phyloP scores from a whole-genome alignment of 1,140 invertebrate species.

The Zeugodacus cucurbitae region DNA sequence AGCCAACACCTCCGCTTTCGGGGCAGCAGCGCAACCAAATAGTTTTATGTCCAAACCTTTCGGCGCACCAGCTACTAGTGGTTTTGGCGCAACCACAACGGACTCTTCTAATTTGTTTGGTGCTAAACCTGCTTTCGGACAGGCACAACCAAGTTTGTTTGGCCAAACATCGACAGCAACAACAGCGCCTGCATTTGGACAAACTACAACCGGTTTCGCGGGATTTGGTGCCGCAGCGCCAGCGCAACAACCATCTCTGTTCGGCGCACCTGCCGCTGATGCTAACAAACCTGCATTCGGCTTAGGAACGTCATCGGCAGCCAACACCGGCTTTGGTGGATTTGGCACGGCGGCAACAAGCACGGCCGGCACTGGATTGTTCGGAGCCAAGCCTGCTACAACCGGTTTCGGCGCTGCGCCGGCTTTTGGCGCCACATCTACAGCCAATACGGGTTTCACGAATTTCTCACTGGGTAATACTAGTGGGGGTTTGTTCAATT shows the following conservation, averaged over 20 bases:
- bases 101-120: constrained; percentile 67
- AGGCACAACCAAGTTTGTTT: constrained; percentile 55
- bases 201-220: constrained; percentile 66
- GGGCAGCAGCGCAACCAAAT: constrained; percentile 60
- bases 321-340: constrained; percentile 63
- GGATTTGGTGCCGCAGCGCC: constrained; percentile 57
- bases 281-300: constrained; percentile 68
- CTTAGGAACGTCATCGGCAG: constrained; percentile 64
- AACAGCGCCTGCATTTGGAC: constrained; percentile 64
- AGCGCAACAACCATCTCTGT: constrained; percentile 64
- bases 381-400: constrained; percentile 62
- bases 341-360: constrained; percentile 64
- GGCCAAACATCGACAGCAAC: constrained; percentile 56
- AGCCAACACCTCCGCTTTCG: constrained; percentile 61
- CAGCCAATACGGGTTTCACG: constrained; percentile 56
- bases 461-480: constrained; percentile 60
- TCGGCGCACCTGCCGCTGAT: constrained; percentile 69
- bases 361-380: constrained; percentile 56
- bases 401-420: constrained; percentile 64
- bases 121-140: constrained; percentile 63
- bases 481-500: constrained; percentile 68
- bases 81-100: constrained; percentile 69
- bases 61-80: constrained; percentile 70
- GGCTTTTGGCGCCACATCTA: constrained; percentile 57
- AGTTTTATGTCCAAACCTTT: constrained; percentile 66